Percentiles rank a stretch among this genome's conserved stretches.
These are phyloP conservation scores for Platalea minor DNA, from an alignment of 2,797 vertebrate genomes.

Conservation along the genomic window DNA sequence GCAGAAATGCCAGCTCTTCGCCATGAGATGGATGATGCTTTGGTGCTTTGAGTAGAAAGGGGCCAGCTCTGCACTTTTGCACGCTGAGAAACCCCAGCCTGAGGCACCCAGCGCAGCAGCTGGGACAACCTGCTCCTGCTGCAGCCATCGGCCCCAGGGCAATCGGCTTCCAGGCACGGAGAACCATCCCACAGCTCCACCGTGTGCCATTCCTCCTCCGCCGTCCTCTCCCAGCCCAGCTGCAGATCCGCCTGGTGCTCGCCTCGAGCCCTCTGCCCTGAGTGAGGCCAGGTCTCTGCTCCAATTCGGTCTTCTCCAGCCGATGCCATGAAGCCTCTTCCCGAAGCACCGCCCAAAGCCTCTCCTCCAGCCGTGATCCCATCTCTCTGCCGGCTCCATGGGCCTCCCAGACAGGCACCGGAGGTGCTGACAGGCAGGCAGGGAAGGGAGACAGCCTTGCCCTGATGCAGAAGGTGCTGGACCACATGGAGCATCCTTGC, in stretches of 20 bases:
- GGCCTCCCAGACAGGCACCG: background rate
- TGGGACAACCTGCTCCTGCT: background rate
- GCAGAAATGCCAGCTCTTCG: background rate
- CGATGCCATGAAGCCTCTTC: background rate
- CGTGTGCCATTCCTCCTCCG: background rate
- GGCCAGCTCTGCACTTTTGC: background rate
- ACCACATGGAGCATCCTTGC: background rate
- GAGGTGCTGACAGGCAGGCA: background rate
- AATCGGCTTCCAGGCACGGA: rapidly evolving
- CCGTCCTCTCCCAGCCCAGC: background rate
- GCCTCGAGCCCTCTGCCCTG: background rate
- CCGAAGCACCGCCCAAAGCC: background rate
- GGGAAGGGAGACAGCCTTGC: background rate
- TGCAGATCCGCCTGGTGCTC: background rate
- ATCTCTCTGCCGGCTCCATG: background rate
- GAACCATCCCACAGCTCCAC: background rate
- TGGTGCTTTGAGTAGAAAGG: background rate
- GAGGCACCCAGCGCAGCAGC: background rate
- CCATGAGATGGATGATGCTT: rapidly evolving
- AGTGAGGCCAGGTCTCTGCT: background rate
- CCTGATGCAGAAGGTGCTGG: background rate
- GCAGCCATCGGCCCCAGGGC: background rate
- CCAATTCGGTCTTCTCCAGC: background rate
- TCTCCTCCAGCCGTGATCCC: rapidly evolving
- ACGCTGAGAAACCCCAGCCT: rapidly evolving